Evolutionary conservation across 1,140 invertebrate species (phyloP), one percentile per base, ranked within the genome.

Genomic region (roundworm (Caenorhabditis elegans)): DNA sequence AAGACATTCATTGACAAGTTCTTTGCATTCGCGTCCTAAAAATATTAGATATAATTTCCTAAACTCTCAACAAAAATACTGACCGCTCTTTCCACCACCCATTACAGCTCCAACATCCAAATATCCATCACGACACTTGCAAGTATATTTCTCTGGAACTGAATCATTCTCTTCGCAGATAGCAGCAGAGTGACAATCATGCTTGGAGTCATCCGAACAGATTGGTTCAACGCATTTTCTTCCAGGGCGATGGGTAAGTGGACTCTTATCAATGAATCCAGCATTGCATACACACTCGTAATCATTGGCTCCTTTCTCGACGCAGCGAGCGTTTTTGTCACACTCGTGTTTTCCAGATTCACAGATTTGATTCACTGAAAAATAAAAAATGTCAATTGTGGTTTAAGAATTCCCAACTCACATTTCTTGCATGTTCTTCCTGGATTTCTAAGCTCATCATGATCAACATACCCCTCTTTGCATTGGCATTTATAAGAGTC

Each of bases 401-500:
- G 2, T 22, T 47, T 22, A 31, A 28, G n/a, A 28, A 17, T 17
- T n/a, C n/a, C 17, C 4, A 31, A 17, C 76, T 70, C 19, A 83
- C 82, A 34, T 31, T 88, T 87, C 46, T 86, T 48, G 83, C 88
- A 89, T n/a, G 87, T 82, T 39, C 88, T 76, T 31, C 88, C 88
- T 19, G 88, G 88, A 81, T 89, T 89, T 13, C 86, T 55, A 10
- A 90, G 82, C 70, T 89, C 88, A 79, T 90, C 89, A 15, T 86
- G 75, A 78, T 89, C 88, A 1, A 79, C 76, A 47, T 86, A 89
- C 22, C 88, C 88, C 28, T 82, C 81, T 47, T 88, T 89, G 80
- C 87, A 88, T 34, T 86, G 81, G 76, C 88, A 88, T 53, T 87
- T 88, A 82, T 86, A 88, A 3, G 87, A 88, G 34, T 88, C 87